These are phyloP conservation scores for Rhyacophila brunnea DNA, from an alignment of 1,140 invertebrate genomes.

Conservation along the genomic window DNA sequence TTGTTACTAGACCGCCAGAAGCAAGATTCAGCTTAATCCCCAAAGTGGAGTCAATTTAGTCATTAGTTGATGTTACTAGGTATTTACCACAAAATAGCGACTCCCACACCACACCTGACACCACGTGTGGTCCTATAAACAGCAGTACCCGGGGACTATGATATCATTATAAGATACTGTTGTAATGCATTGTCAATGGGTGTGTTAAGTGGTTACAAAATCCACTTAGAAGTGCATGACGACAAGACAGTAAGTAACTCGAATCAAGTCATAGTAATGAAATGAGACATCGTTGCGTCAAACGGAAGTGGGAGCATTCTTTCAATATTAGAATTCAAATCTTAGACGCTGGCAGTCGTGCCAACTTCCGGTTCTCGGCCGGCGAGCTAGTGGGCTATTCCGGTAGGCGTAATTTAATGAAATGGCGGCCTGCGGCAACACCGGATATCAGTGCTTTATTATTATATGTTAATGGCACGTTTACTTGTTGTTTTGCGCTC, in stretches of 20 bases:
- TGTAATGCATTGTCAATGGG: too few species aligned
- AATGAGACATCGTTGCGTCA: background rate
- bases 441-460: slow-evolving; percentile 24
- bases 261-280: slow-evolving; percentile 1
- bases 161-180: too few species aligned
- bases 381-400: slow-evolving; percentile 24
- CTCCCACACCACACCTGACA: too few species aligned
- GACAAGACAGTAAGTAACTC: slow-evolving; percentile 1
- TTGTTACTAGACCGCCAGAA: too few species aligned
- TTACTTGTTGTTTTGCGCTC: background rate
- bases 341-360: slow-evolving; percentile 25
- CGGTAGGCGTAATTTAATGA: slow-evolving; percentile 16
- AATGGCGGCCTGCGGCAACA: slow-evolving; percentile 19
- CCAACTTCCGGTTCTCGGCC: slow-evolving; percentile 28
- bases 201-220: background rate
- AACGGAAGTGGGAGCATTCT: slow-evolving; percentile 19
- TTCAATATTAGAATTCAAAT: slow-evolving; percentile 18
- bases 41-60: too few species aligned
- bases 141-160: too few species aligned
- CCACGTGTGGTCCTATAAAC: too few species aligned
- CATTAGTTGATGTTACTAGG: too few species aligned
- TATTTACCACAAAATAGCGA: too few species aligned
- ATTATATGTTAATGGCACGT: slow-evolving; percentile 17
- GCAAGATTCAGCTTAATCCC: too few species aligned
- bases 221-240: background rate